Percentiles rank a stretch among this genome's conserved stretches.
These are phyloP conservation scores for Solenopsis invicta DNA, from an alignment of 1,140 invertebrate species.

Conservation along the genomic window DNA sequence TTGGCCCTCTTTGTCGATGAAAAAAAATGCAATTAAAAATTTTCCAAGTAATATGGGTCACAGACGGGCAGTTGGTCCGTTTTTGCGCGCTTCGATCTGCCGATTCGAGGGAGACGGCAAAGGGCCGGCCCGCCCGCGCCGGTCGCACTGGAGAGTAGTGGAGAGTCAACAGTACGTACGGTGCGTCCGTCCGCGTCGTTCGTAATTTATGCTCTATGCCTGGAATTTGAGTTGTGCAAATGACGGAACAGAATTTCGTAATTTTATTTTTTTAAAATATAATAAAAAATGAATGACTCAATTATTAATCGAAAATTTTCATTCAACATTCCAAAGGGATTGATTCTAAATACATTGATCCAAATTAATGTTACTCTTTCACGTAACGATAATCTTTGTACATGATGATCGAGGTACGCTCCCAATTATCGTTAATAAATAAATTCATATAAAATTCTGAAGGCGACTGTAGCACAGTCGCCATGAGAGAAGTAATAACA, in stretches of 20 bases:
- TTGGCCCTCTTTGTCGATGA: conserved; percentile 59
- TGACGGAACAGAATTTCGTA: not conserved
- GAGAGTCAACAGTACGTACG: not conserved
- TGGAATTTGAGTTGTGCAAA: conserved; percentile 14
- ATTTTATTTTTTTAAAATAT: not conserved
- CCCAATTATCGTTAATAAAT: conserved; percentile 1
- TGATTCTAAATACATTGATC: not conserved
- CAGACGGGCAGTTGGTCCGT: conserved; percentile 29
- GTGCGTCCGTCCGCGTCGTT: conserved; percentile 32
- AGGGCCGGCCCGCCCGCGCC: too few species aligned
- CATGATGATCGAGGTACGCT: not conserved
- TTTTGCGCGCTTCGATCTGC: conserved; percentile 37
- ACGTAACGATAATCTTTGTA: not conserved
- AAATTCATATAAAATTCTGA: not conserved
- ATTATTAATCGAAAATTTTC: conserved; percentile 8
- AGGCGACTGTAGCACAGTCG: not conserved
- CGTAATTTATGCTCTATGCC: conserved; percentile 9
- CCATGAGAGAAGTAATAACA: not conserved
- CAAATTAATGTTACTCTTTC: not conserved
- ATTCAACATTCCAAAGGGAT: not conserved
- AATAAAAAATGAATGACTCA: not conserved
- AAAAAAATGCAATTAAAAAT: conserved; percentile 77
- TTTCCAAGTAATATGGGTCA: conserved; percentile 70
- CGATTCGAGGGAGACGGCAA: conserved; percentile 38
- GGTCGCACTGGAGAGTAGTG: not conserved